A percentile compares a stretch with the other conserved stretches of the same genome.
phyloP scores from a whole-genome alignment of 2,113 vertebrate genomes.

The Brachirus orientalis region DNA sequence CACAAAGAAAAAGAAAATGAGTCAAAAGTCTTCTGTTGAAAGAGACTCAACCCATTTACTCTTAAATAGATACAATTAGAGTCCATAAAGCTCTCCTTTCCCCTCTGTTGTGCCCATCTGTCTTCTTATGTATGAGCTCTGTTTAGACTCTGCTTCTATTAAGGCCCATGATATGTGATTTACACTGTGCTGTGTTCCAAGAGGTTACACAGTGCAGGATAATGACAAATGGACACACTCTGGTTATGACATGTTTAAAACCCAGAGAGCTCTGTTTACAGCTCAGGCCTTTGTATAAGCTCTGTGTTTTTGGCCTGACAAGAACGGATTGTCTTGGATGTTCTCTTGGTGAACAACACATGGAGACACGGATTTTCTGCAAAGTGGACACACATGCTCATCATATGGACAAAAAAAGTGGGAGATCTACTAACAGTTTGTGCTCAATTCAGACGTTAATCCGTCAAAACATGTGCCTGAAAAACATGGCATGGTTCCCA shows the following conservation, averaged over 20 bases:
- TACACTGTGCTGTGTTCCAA: conserved; percentile 27
- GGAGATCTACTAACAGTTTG: neutral
- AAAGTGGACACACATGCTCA: neutral
- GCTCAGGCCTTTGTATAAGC: conserved; percentile 33
- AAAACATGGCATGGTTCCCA: neutral
- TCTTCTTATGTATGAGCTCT: conserved; percentile 41
- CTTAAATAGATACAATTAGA: conserved; percentile 32
- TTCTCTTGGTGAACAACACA: neutral
- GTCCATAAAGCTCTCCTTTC: conserved; percentile 21
- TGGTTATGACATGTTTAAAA: conserved; percentile 65
- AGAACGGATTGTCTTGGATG: conserved; percentile 11
- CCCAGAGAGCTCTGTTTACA: conserved; percentile 53
- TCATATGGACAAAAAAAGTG: neutral
- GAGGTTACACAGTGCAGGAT: neutral
- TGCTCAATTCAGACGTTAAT: neutral
- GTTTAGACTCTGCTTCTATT: conserved; percentile 44
- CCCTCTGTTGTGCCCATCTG: conserved; percentile 26
- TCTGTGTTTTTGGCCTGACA: conserved; percentile 13
- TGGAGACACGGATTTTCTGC: conserved; percentile 11
- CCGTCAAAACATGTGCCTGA: neutral
- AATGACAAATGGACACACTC: conserved; percentile 51
- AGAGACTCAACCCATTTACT: conserved; percentile 40
- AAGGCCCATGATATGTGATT: conserved; percentile 47
- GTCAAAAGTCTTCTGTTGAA: conserved; percentile 1
- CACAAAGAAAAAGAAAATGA: conserved; percentile 26